Evolutionary conservation across 2,797 vertebrate genomes (phyloP), one percentile per base, ranked within the genome.

Genomic region (Manis crassicaudata): DNA sequence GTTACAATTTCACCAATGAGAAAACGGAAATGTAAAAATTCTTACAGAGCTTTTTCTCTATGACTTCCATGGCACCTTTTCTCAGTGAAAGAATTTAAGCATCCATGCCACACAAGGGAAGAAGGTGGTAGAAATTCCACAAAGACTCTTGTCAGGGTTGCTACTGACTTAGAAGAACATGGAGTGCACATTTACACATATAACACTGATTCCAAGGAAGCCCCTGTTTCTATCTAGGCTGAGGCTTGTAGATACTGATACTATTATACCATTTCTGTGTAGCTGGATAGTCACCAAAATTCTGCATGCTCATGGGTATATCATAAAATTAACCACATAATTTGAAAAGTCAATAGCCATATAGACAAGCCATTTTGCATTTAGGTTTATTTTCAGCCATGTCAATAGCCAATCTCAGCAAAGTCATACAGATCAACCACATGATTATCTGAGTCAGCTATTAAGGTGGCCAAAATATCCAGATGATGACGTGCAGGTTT

Each of bases 371-470:
- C 77, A 80, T 84, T 94, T 95, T 95, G 88, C 63, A 84, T 81
- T 83, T 92, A 52, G 43, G 67, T 79, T 96, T 94, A 81, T 96
- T 89, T 97, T 97, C 56, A 76, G 60, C 95, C 46, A 73, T 88
- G 91, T 92, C 93, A 96, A 95, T 75, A 95, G 89, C 70, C 67
- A 86, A 29, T 88, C 79, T 93, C 88, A 92, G 58, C 85, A 81
- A 91, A 92, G 70, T 96, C 93, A 92, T 90, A 90, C 43, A 72
- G 77, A 95, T 95, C 63, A 89, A 96, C 40, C 63, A 92, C 83
- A 92, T 88, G 82, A 96, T 95, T 58, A 43, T 96, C 94, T 88
- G 92, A 96, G 65, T 95, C 94, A 95, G 35, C 40, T 96, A 95
- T 95, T 88, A 95, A 94, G 20, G 73, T 87, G 79, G 75, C 58